A percentile compares a stretch with the other conserved stretches of the same genome.
These are phyloP conservation scores for Nymphalis polychloros DNA, from an alignment of 2,888 invertebrate genomes.

Conservation along the genomic window DNA sequence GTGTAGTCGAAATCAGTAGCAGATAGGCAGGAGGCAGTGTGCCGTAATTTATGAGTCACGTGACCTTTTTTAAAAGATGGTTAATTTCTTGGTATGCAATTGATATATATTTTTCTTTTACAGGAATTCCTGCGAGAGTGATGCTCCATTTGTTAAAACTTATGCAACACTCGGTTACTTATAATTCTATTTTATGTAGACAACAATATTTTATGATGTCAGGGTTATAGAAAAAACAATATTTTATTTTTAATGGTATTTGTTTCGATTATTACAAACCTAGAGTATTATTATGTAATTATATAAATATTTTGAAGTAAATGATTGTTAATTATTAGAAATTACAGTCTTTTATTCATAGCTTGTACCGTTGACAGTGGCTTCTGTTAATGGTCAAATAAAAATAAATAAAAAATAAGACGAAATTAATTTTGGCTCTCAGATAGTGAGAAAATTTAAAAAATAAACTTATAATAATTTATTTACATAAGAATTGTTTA, in stretches of 20 bases:
- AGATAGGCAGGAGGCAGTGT: no score
- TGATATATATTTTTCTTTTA: constrained; percentile 64
- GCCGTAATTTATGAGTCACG: no score
- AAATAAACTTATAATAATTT: no score
- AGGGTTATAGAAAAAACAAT: constrained; percentile 66
- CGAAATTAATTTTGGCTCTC: no score
- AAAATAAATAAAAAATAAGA: neutral
- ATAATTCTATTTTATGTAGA: constrained; percentile 89
- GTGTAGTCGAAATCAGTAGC: no score
- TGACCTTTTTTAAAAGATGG: no score
- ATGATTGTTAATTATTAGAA: constrained; percentile 82
- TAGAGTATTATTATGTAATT: constrained; percentile 71
- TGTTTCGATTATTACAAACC: constrained; percentile 68
- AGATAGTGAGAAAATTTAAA: no score
- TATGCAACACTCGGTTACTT: constrained; percentile 96
- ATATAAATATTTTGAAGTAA: constrained; percentile 81
- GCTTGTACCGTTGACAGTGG: neutral
- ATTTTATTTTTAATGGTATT: constrained; percentile 72
- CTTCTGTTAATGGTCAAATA: neutral
- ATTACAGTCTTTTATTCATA: constrained; percentile 60
- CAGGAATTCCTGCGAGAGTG: constrained; percentile 93
- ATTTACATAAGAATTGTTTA: no score
- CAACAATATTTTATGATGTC: constrained; percentile 70
- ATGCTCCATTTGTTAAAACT: constrained; percentile 95
- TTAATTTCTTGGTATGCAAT: neutral